Evolutionary conservation across 1,140 invertebrate species (phyloP), one percentile per base, ranked within the genome.

Genomic region (Drosophila pseudoobscura): DNA sequence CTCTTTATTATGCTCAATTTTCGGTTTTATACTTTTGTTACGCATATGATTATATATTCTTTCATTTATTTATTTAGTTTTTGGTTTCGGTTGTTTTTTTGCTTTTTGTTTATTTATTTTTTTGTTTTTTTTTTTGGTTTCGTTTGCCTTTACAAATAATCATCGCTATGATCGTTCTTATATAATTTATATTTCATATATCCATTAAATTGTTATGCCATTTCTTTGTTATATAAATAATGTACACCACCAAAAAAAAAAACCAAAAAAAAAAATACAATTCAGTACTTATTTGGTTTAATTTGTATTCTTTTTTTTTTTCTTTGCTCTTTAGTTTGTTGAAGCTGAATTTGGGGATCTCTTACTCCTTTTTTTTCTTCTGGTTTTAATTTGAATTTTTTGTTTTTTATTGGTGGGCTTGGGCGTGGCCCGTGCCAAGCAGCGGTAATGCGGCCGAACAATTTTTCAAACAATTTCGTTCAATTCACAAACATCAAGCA

Each of bases 41-140:
- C 74, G 77, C 80, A 85, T 85, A 78, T 72, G 80, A 87, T 87
- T 85, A 85, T 80, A 80, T 87, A 80, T 78, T 55, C 52, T 61
- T 71, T 70, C 58, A 45, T 59, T 76, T 70, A 76, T 80, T 62
- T 57, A 65, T 59, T 77, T 54, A 49, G 31, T 70, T 70, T 52
- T 50, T 53, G 49, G 52, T 53, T 50, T 68, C 26, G 47, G 61
- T 74, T 55, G 51, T 64, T 55, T 54, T 45, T 55, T 39, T 39
- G 9, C 8, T 9, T 11, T 4, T 39, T 39, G 2, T 31, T 31
- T 31, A 65, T 62, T 77, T 54, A 26, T 58, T 20, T 65, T 65
- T 52, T 50, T 53, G 46, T 44, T 53, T 50, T 60, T 29, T 29
- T 52, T 61, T 74, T 45, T 55, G 47, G 50, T 78, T 78, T 75